Percentiles rank a stretch among this genome's conserved stretches.
phyloP scores from a whole-genome alignment of 2,113 vertebrate species.

The Marmota monax region DNA sequence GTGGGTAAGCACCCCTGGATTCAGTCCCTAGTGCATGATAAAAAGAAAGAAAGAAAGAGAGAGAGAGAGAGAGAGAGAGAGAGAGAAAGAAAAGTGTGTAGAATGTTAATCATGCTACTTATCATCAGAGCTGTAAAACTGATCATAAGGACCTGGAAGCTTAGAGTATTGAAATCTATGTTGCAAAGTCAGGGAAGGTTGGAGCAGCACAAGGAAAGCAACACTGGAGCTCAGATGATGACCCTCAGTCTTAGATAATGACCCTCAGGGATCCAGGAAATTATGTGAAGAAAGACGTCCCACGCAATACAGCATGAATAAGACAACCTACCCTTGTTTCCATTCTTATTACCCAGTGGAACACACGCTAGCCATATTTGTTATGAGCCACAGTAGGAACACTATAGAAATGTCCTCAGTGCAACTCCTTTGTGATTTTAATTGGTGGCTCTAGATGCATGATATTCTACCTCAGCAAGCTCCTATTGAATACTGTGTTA shows the following conservation, averaged over 20 bases:
- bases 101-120: too few relatives aligned
- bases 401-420: not conserved
- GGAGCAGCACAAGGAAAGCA: too few relatives aligned
- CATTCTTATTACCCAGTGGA: not conserved
- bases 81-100: too few relatives aligned
- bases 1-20: too few relatives aligned
- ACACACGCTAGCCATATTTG: too few relatives aligned
- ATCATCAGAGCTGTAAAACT: too few relatives aligned
- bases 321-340: not conserved
- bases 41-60: too few relatives aligned
- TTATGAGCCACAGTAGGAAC: not conserved
- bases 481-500: not conserved
- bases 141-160: not conserved
- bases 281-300: not conserved
- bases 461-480: not conserved
- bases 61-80: rapidly evolving
- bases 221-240: not conserved
- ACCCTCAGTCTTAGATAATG: not conserved
- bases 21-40: too few relatives aligned
- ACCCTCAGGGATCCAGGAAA: not conserved
- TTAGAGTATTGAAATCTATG: not conserved
- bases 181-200: not conserved
- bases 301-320: not conserved
- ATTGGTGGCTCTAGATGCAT: not conserved
- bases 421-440: not conserved